Base-by-base conservation (phyloP, 2,113 vertebrate species). In the Oxyruncus cristatus region DNA sequence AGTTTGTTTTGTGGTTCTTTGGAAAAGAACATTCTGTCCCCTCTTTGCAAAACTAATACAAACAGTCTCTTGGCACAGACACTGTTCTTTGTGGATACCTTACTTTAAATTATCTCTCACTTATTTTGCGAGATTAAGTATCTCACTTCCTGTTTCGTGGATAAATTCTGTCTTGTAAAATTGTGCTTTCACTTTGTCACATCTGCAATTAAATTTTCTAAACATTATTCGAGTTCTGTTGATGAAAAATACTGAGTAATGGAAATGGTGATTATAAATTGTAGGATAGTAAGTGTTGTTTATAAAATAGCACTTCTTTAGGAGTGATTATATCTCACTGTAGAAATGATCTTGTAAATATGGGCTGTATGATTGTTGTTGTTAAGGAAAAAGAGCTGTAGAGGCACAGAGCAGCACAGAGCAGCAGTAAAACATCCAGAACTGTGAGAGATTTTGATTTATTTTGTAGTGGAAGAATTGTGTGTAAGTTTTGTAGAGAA, bases 1-100 rank as follows among this genome's bases (percentile, higher is more conserved):
- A 97, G 95, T 96, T 95, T 93, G 56, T 88, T 95, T 58, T 86
- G 92, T 95, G 88, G 68, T 3, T 80, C 75, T 95, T 87, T 81
- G 70, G 88, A 65, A 92, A 33, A 72, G 93, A 93, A 94, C 93
- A 75, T 92, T 95, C 90, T 81, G 92, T 94, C 85, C 73, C 3
- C 56, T 94, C 88, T 85, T 35, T 89, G 65, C 41, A 84, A 80
- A 91, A 93, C 85, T 80, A 91, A 90, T 83, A 81, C 72, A 94
- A 92, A 91, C 89, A 93, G 23, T 27, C 58, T 70, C 66, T 91
- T 95, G 93, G 92, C 96, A 71, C 44, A 74, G 61, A 15, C 18
- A 3, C 37, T 58, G 1, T 46, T 72, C 82, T 96, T 92, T 95
- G 93, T 86, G 41, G 90, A 92, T 88, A 91, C 68, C 93, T 96